These are phyloP conservation scores for Pseudeuparius sepicola DNA, from an alignment of 2,888 invertebrate genomes.

Conservation along the genomic window DNA sequence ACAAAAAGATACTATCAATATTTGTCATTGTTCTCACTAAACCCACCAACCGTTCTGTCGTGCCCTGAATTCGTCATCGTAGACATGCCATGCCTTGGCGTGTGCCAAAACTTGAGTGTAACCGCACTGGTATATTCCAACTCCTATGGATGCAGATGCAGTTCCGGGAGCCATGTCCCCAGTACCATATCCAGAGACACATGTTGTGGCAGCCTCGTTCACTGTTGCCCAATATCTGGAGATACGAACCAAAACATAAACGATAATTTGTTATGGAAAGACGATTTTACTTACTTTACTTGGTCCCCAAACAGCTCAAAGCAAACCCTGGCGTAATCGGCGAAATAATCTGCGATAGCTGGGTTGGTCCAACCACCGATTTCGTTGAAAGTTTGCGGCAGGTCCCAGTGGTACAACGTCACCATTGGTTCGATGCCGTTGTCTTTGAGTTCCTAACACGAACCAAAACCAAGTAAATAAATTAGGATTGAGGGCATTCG, in stretches of 20 bases:
- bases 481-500: too few relatives aligned
- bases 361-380: conserved; percentile 57
- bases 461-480: too few relatives aligned
- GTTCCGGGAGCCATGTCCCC: too few relatives aligned
- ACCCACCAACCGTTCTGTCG: conserved; percentile 44
- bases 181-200: conserved; percentile 16
- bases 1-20: too few relatives aligned
- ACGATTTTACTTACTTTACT: too few relatives aligned
- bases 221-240: conserved; percentile 18
- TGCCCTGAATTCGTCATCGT: conserved; percentile 48
- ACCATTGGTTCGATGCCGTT: conserved; percentile 56
- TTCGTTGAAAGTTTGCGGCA: conserved; percentile 33
- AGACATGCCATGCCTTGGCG: conserved; percentile 53
- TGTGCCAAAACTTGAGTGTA: conserved; percentile 58
- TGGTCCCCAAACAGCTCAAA: conserved; percentile 38
- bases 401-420: too few relatives aligned
- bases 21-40: neutral
- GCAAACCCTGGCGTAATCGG: conserved; percentile 45
- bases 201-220: conserved; percentile 14
- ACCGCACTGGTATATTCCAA: conserved; percentile 50
- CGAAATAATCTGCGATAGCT: conserved; percentile 47
- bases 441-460: conserved; percentile 49
- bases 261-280: too few relatives aligned
- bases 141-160: too few relatives aligned
- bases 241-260: too few relatives aligned